Conservation (phyloP, 2,797 vertebrate genomes). For the Argyrosomus regius region DNA sequence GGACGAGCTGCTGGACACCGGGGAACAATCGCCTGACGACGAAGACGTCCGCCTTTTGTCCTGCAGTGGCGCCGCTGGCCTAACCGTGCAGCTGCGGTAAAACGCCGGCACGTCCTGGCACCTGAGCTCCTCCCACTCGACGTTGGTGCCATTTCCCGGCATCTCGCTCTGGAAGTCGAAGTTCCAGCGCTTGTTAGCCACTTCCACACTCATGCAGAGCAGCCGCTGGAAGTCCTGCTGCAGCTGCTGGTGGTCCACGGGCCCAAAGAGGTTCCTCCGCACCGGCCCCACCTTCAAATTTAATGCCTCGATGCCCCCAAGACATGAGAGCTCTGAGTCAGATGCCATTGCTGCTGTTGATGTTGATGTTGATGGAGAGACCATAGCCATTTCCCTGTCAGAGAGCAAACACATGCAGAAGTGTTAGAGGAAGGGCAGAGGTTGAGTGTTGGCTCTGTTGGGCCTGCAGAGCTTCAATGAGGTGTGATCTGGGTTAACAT, state of each 20-base stretch:
- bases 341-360: slow-evolving; percentile 29
- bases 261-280: slow-evolving; percentile 86
- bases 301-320: slow-evolving; percentile 67
- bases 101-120: slow-evolving; percentile 83
- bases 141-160: slow-evolving; percentile 59
- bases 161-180: slow-evolving; percentile 84
- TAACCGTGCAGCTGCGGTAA: slow-evolving; percentile 81
- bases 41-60: not conserved
- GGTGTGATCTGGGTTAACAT: slow-evolving; percentile 47
- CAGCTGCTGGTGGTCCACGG: slow-evolving; percentile 86
- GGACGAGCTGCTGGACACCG: slow-evolving; percentile 54
- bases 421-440: slow-evolving; percentile 39
- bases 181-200: slow-evolving; percentile 86
- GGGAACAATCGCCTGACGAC: slow-evolving; percentile 46
- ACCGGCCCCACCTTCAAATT: slow-evolving; percentile 42
- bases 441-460: slow-evolving; percentile 1
- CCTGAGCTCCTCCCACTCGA: slow-evolving; percentile 86
- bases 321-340: slow-evolving; percentile 44
- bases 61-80: not conserved
- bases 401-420: slow-evolving; percentile 23
- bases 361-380: slow-evolving; percentile 61
- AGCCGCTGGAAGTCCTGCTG: slow-evolving; percentile 84
- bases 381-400: slow-evolving; percentile 75
- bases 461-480: slow-evolving; percentile 54
- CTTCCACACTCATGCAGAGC: slow-evolving; percentile 75